Percentiles rank a stretch among this genome's conserved stretches.
Conservation (phyloP, 1,140 invertebrate species). For the Cephus cinctus region DNA sequence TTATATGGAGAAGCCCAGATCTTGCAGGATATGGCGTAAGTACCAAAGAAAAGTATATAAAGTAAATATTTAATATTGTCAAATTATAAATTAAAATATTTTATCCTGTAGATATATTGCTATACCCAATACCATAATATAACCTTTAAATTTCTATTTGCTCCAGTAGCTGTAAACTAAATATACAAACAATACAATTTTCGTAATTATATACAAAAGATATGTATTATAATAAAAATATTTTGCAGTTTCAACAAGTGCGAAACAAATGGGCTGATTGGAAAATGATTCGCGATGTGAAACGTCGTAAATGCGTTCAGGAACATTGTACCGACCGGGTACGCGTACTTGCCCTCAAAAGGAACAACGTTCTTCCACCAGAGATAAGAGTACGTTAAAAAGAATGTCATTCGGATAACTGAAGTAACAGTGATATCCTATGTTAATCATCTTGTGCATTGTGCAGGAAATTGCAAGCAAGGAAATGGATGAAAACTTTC, state of each 20-base stretch:
- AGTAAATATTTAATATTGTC: background rate
- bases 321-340: slow-evolving; percentile 71
- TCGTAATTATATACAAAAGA: background rate
- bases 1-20: slow-evolving; percentile 15
- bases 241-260: slow-evolving; percentile 62
- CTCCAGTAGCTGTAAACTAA: background rate
- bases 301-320: slow-evolving; percentile 69
- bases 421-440: slow-evolving; percentile 2
- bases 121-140: background rate
- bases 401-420: slow-evolving; percentile 8
- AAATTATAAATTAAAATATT: background rate
- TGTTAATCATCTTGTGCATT: slow-evolving; percentile 3
- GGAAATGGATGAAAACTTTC: slow-evolving; percentile 74
- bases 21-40: slow-evolving; percentile 24
- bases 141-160: background rate
- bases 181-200: background rate
- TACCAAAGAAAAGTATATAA: background rate
- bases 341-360: slow-evolving; percentile 74
- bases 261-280: slow-evolving; percentile 73
- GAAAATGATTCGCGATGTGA: slow-evolving; percentile 80
- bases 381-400: slow-evolving; percentile 66
- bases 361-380: slow-evolving; percentile 76
- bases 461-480: slow-evolving; percentile 65
- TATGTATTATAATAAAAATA: background rate
- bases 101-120: background rate